A percentile compares a stretch with the other conserved stretches of the same genome.
Conservation (phyloP, 2,888 invertebrate species). For the Helleia helle region DNA sequence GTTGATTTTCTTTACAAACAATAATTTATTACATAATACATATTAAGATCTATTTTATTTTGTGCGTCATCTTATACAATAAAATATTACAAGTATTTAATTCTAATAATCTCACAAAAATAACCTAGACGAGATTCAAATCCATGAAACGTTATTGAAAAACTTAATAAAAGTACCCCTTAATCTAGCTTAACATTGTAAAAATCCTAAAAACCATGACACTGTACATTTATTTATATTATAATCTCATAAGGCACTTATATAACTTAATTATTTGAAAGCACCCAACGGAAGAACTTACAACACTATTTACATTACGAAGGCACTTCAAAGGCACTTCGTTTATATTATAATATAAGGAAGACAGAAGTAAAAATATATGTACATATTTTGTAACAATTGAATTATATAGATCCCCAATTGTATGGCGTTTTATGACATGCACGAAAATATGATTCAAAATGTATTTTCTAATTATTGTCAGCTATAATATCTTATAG, state of each 20-base stretch:
- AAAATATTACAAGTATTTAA: slow-evolving; percentile 52
- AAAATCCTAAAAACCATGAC: slow-evolving; percentile 49
- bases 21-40: slow-evolving; percentile 68
- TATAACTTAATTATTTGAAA: slow-evolving; percentile 11
- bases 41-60: slow-evolving; percentile 40
- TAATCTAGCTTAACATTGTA: slow-evolving; percentile 32
- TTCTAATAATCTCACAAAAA: slow-evolving; percentile 63
- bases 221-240: slow-evolving; percentile 40
- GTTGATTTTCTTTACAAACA: slow-evolving; percentile 48
- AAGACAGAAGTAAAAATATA: slow-evolving; percentile 18
- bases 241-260: slow-evolving; percentile 43
- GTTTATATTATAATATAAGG: slow-evolving; percentile 38
- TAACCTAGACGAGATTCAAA: slow-evolving; percentile 54
- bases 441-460: no score
- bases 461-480: no score
- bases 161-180: slow-evolving; percentile 16
- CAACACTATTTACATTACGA: slow-evolving; percentile 15
- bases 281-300: slow-evolving; percentile 14
- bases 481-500: no score
- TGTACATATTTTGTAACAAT: slow-evolving; percentile 16
- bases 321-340: slow-evolving; percentile 19
- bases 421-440: no score
- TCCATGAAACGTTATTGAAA: slow-evolving; percentile 31
- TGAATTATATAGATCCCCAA: no score
- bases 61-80: slow-evolving; percentile 51